phyloP scores from a whole-genome alignment of 2,888 invertebrate genomes.

The Hedychridium roseum region DNA sequence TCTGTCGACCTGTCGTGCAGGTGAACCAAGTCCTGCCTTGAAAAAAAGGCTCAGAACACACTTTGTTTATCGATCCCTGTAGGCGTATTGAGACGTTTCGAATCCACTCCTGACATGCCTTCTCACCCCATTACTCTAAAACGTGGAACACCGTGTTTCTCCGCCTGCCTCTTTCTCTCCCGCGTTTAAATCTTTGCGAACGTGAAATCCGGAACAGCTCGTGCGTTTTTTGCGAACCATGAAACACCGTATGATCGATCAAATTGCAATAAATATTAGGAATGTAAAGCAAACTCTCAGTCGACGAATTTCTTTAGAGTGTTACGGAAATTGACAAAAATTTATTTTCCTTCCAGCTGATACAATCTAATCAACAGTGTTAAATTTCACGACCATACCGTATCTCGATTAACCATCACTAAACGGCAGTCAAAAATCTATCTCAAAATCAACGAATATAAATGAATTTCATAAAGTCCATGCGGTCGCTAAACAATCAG shows the following conservation, averaged over 20 bases:
- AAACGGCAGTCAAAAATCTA: too few relatives aligned
- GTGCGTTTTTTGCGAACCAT: slow-evolving; percentile 25
- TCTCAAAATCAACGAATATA: too few relatives aligned
- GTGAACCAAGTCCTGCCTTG: slow-evolving; percentile 35
- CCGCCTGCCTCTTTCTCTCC: slow-evolving; percentile 13
- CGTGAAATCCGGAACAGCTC: slow-evolving; percentile 26
- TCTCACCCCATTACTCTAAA: slow-evolving; percentile 33
- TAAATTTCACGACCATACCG: too few relatives aligned
- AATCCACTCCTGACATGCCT: slow-evolving; percentile 28
- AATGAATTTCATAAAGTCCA: too few relatives aligned
- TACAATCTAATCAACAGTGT: too few relatives aligned
- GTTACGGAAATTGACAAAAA: too few relatives aligned
- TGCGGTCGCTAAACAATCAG: too few relatives aligned
- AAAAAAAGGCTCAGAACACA: slow-evolving; percentile 50
- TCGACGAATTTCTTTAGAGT: too few relatives aligned
- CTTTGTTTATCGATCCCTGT: slow-evolving; percentile 46
- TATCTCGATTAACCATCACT: too few relatives aligned
- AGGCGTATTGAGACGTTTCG: slow-evolving; percentile 40
- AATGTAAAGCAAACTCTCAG: too few relatives aligned
- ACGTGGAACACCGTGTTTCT: slow-evolving; percentile 31
- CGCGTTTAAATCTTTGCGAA: slow-evolving; percentile 11
- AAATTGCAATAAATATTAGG: too few relatives aligned
- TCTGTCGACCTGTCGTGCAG: slow-evolving; percentile 28
- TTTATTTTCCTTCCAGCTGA: too few relatives aligned
- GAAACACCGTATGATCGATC: slow-evolving; percentile 20